Base-by-base conservation (phyloP, 2,113 vertebrate species). In the Hepsetus odoe region DNA sequence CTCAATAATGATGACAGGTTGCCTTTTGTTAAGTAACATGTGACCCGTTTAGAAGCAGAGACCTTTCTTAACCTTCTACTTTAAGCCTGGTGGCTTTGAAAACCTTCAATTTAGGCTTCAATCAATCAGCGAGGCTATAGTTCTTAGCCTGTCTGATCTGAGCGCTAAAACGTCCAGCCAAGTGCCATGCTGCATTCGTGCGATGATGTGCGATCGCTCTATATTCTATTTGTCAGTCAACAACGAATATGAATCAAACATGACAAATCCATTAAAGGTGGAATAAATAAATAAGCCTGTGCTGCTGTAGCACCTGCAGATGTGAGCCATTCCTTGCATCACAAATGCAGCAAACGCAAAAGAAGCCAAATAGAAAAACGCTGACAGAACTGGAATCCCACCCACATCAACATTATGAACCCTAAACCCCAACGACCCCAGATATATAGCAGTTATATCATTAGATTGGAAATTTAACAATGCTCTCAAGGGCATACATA, bases 21-120 rank as follows among this genome's bases (percentile, higher is more conserved):
- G 3, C 55, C 11, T 40, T 51, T 61, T 40, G 13, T 58, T 13
- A 22, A 58, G 33, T 28, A 58, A 58, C 35, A 38, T 62, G 35
- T 78, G 53, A 35, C 3, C 44, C 28, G 35, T 71, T 77, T 46
- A 77, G 46, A 56, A 56, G 51, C 51, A 14, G 53, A 14, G 51
- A 16, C 22, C n/a, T 72, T 72, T 72, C 28, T 66, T 42, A 33
- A 35, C 14, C 24, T 24, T 35, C 32, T 22, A 53, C 42, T 49
- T 46, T 53, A 58, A 62, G 20, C 16, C 35, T 35, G 44, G 14
- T 38, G 49, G 40, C 62, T 61, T 32, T 30, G 55, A 68, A 66
- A 70, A 77, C 66, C 76, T 77, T 38, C 75, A 24, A 59, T 32
- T 68, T 44, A 68, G 53, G 35, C 28, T 71, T 77, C 35, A 59